Conservation (phyloP, 1,140 invertebrate species). For the Portunus trituberculatus region DNA sequence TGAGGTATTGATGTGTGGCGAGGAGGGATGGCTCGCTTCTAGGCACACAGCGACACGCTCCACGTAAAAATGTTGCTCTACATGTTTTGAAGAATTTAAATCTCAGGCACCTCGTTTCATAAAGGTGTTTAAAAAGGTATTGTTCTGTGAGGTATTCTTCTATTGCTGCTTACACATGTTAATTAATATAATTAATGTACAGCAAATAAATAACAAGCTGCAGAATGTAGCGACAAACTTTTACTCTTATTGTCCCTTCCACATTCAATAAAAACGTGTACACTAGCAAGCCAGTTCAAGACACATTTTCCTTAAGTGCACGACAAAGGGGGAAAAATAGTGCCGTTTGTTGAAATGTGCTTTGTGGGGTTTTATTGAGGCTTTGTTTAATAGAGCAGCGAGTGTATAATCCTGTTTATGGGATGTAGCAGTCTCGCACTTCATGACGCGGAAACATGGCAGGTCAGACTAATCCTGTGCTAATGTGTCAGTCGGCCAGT, state of each 20-base stretch:
- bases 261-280: neutral
- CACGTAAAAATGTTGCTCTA: neutral
- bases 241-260: neutral
- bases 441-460: constrained; percentile 32
- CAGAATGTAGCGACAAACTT: neutral
- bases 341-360: constrained; percentile 11
- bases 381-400: constrained; percentile 41
- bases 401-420: constrained; percentile 35
- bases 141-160: neutral
- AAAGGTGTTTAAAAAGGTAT: constrained; percentile 1
- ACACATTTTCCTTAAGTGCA: neutral
- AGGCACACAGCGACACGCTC: neutral
- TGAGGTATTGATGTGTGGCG: neutral
- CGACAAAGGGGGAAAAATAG: neutral
- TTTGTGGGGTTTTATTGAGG: constrained; percentile 42
- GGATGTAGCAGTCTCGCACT: neutral
- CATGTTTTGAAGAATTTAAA: neutral
- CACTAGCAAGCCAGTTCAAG: neutral
- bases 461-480: neutral
- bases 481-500: constrained; percentile 10
- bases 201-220: too few species aligned
- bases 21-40: neutral
- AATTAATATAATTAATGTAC: neutral
- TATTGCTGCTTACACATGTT: neutral
- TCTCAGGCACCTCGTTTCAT: neutral